Conservation (phyloP, 92 coral and sea anemone genomes). For the Galaxea fascicularis region DNA sequence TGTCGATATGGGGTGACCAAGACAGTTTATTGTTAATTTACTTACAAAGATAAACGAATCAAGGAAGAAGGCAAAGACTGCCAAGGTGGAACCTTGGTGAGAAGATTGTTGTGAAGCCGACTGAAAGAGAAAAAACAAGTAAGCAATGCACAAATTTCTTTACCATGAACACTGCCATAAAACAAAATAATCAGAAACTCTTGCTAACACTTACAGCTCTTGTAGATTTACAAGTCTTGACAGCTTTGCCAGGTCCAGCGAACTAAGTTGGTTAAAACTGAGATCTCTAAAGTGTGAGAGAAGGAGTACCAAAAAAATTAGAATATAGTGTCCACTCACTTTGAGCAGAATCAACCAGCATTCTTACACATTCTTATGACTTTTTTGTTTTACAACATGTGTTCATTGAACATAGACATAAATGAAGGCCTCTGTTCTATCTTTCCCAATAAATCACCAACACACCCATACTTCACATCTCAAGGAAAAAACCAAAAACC, state of each 20-base stretch:
- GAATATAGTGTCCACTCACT: background rate
- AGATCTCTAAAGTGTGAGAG: conserved; percentile 58
- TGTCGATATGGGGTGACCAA: no score
- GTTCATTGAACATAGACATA: no score
- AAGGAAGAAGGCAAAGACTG: conserved; percentile 71
- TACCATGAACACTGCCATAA: conserved; percentile 2
- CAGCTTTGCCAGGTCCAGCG: conserved; percentile 50
- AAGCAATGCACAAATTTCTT: background rate
- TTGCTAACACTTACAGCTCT: conserved; percentile 62
- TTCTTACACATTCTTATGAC: no score
- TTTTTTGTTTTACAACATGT: no score
- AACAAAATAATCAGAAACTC: background rate
- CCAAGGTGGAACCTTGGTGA: conserved; percentile 76
- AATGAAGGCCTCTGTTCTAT: no score
- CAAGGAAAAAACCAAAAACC: no score
- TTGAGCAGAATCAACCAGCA: no score
- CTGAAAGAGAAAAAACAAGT: conserved; percentile 25
- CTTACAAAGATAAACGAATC: conserved; percentile 76
- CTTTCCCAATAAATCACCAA: no score
- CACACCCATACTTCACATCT: no score
- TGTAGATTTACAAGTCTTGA: conserved; percentile 60
- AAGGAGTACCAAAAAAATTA: background rate
- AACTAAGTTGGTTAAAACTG: conserved; percentile 59
- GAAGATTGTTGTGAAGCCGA: conserved; percentile 70
- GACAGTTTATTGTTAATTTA: no score